A percentile compares a stretch with the other conserved stretches of the same genome.
These are phyloP conservation scores for Cantharis rustica DNA, from an alignment of 2,888 invertebrate species.

Conservation along the genomic window DNA sequence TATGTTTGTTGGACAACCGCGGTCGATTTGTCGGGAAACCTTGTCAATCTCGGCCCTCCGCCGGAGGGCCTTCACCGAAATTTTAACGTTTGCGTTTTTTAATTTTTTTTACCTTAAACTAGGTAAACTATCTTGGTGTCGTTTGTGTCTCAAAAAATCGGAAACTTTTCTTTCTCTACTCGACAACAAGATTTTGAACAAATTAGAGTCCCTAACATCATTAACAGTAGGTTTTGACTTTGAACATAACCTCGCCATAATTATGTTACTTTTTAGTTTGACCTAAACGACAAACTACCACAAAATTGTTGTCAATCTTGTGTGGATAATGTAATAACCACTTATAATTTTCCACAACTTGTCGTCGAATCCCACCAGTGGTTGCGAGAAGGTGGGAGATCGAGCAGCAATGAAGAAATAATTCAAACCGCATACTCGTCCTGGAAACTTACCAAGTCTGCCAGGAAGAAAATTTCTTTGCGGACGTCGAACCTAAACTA, in stretches of 20 bases:
- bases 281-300: constrained; percentile 42
- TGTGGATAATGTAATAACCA: constrained; percentile 42
- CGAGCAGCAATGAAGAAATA: too few species aligned
- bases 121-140: constrained; percentile 36
- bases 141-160: constrained; percentile 42
- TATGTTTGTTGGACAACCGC: too few species aligned
- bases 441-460: constrained; percentile 7
- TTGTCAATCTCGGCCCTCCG: too few species aligned
- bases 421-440: constrained; percentile 3
- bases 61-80: neutral
- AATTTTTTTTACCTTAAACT: neutral
- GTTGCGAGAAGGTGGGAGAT: neutral
- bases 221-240: constrained; percentile 39
- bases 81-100: neutral
- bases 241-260: neutral
- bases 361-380: constrained; percentile 43
- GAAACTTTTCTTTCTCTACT: constrained; percentile 40
- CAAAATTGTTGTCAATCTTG: constrained; percentile 44
- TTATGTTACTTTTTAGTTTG: constrained; percentile 36
- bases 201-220: constrained; percentile 45
- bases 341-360: constrained; percentile 40
- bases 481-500: neutral
- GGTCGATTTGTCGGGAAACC: too few species aligned
- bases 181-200: constrained; percentile 41
- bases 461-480: neutral